Evolutionary conservation across 2,888 invertebrate species (phyloP).

Genomic region (Heliconius ismenius): DNA sequence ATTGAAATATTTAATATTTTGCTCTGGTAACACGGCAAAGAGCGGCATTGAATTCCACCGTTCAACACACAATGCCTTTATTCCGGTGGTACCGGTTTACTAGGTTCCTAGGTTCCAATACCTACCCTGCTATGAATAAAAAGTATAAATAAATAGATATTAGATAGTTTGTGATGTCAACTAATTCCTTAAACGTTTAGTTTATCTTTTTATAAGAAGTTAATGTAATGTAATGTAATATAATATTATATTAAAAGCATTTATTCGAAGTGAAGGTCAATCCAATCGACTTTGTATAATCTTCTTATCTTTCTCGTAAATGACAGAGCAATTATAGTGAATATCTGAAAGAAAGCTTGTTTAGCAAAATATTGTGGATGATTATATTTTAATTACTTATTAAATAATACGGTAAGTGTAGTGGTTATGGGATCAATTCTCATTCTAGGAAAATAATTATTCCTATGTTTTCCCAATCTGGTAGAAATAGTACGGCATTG

Average conservation of each 20-base stretch:
- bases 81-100: too few relatives aligned
- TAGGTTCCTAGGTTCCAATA: too few relatives aligned
- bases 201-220: background rate
- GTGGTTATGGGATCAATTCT: background rate
- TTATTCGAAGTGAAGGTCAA: constrained; percentile 22
- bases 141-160: too few relatives aligned
- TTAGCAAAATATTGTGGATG: background rate
- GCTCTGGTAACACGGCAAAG: too few relatives aligned
- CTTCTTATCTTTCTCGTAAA: background rate
- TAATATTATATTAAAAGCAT: background rate
- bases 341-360: background rate
- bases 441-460: too few relatives aligned
- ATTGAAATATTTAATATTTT: too few relatives aligned
- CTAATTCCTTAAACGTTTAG: background rate
- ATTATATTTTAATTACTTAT: background rate
- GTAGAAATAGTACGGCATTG: too few relatives aligned
- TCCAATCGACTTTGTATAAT: constrained; percentile 1
- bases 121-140: too few relatives aligned
- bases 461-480: too few relatives aligned
- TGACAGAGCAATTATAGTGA: background rate
- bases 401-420: background rate
- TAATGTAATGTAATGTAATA: background rate
- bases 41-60: too few relatives aligned
- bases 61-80: too few relatives aligned
- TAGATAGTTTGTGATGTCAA: background rate